Base-by-base conservation (phyloP, 1,140 invertebrate genomes). In the Drosophila miranda region DNA sequence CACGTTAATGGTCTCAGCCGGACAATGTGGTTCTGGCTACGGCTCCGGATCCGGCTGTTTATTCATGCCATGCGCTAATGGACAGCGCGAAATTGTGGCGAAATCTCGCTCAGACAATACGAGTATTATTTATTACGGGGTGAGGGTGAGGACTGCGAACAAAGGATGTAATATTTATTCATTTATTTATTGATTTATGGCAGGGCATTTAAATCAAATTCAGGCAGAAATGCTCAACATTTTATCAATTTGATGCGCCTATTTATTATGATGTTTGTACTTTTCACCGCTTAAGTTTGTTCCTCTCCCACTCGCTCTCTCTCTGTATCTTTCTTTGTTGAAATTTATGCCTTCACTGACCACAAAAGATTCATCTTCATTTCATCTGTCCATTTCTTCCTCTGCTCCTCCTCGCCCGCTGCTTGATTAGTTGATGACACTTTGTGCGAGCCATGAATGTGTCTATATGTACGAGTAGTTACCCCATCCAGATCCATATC, bases 341-440 rank as follows among this genome's bases (percentile, higher is more conserved):
- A 67, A 82, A 83, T 78, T 83, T 83, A 83, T 83, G 75, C 63
- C 68, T 50, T 51, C 59, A 57, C 61, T 86, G 81, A 82, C 81
- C 81, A 68, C 81, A 72, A 78, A 58, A 59, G 61, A 86, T 86
- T 87, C 70, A 87, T 86, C 83, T 75, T 87, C 81, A 87, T 87
- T 87, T 81, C 68, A 63, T 60, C 51, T 61, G 61, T 51, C 52
- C 59, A 56, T 38, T 28, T 34, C 50, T 19, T 26, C 9, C 42
- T 8, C 14, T 16, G 9, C 44, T 28, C 43, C 28, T n/a, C 26
- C 6, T n/a, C 42, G 53, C 76, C 69, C 54, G 61, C 74, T 51
- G 52, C 78, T 87, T 87, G 82, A 87, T 87, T 87, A 87, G 82
- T 87, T 78, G 82, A 82, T 82, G 82, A 87, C 82, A 87, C 57